These are phyloP conservation scores for Peromyscus nudipes DNA, from an alignment of 2,797 vertebrate species.

Conservation along the genomic window DNA sequence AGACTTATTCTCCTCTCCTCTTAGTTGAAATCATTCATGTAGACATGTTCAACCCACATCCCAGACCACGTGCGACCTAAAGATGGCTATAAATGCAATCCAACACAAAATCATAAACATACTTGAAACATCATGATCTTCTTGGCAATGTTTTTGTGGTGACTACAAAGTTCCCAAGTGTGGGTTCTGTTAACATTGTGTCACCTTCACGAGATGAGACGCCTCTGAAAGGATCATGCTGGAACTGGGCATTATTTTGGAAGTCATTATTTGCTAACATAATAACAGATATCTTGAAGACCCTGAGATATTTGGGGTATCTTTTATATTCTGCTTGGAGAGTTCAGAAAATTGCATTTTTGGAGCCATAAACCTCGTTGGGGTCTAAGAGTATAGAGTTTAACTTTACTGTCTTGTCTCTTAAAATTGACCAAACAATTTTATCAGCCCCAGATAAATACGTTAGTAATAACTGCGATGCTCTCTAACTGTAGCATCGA, in stretches of 20 bases:
- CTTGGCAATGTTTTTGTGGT: background rate
- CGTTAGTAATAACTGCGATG: background rate
- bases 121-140: background rate
- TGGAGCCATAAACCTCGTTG: background rate
- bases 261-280: background rate
- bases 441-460: background rate
- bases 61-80: background rate
- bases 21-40: background rate
- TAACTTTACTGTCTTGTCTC: background rate
- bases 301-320: no score
- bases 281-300: background rate
- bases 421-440: conserved; percentile 16
- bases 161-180: background rate
- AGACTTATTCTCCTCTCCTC: background rate
- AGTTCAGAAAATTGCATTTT: background rate
- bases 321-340: background rate
- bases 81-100: background rate
- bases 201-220: background rate
- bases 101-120: background rate
- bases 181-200: background rate
- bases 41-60: background rate
- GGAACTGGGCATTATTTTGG: background rate
- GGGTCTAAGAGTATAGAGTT: background rate
- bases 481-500: background rate
- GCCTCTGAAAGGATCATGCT: background rate